Evolutionary conservation across 2,888 invertebrate genomes (phyloP), one percentile per base, ranked within the genome.

Genomic region (Exocentrus adspersus): DNA sequence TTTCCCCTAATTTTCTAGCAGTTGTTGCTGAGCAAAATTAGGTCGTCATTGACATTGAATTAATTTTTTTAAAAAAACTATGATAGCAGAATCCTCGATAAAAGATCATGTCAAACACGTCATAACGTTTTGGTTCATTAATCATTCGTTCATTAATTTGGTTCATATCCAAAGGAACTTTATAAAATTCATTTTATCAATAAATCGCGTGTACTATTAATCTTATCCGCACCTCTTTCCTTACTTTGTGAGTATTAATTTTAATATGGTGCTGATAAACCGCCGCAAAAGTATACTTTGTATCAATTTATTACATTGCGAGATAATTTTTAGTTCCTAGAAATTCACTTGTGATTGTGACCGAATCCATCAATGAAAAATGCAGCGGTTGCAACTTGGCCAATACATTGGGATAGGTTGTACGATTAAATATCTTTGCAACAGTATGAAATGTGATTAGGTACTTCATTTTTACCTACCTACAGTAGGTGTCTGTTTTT

Each of bases 301-400:
- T 30, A 30, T 17, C 17, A 51, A 51, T 16, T 17, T 28, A 14
- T 37, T 51, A 51, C 19, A 9, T 30, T 16, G 14, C 2, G 1
- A 9, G 30, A 19, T 52, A 37, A 16, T 20, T 19, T 37, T n/a
- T 3, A 12, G 12, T 24, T 48, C 14, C 12, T 14, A 14, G 21
- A 9, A 24, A n/a, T 16, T 43, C 9, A 2, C 43, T 16, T 43
- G n/a, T 51, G 32, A 42, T 53, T 53, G 16, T 6, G 30, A 32
- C 32, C 28, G 12, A 56, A 57, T 32, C 9, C 24, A 57, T 57
- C 46, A 57, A 57, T 57, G 57, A 46, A 46, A 46, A 57, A 19
- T 57, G 57, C 57, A 57, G 28, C 30, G 14, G 46, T 14, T 57
- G 57, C 57, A 57, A 17, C 0, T 45, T 45, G 45, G n/a, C n/a